Conservation (phyloP, 2,797 vertebrate species). For the Malurus splendens region DNA sequence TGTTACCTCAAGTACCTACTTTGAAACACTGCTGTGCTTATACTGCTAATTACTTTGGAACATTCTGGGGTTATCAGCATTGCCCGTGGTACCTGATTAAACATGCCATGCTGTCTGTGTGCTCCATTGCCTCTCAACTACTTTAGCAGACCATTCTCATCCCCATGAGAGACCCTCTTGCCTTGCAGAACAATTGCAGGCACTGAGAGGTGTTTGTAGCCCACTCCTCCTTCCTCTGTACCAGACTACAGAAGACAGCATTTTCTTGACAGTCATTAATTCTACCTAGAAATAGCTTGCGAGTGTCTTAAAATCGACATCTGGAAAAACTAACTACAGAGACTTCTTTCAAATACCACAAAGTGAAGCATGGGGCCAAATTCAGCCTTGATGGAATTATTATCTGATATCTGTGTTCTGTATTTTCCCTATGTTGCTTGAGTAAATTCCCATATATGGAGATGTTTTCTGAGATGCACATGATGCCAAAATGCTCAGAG, state of each 20-base stretch:
- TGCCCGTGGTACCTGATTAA: not conserved
- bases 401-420: slow-evolving; percentile 30
- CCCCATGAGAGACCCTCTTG: not conserved
- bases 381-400: slow-evolving; percentile 33
- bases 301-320: slow-evolving; percentile 24
- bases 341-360: slow-evolving; percentile 16
- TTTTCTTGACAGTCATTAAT: slow-evolving; percentile 21
- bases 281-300: not conserved
- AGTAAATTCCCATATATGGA: slow-evolving; percentile 45
- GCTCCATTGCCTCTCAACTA: not conserved
- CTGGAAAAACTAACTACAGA: slow-evolving; percentile 26
- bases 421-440: not conserved
- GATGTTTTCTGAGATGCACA: slow-evolving; percentile 7
- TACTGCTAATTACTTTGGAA: not conserved
- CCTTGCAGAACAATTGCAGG: slow-evolving; percentile 17
- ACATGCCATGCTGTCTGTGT: not conserved
- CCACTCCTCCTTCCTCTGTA: not conserved
- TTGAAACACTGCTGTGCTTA: not conserved
- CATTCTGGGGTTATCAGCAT: not conserved
- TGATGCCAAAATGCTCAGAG: slow-evolving; percentile 31
- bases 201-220: not conserved
- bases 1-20: not conserved
- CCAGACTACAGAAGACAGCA: slow-evolving; percentile 21
- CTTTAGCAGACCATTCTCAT: not conserved
- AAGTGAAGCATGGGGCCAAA: slow-evolving; percentile 16